Conservation (phyloP, 2,113 vertebrate species). For the Erythrocebus patas region DNA sequence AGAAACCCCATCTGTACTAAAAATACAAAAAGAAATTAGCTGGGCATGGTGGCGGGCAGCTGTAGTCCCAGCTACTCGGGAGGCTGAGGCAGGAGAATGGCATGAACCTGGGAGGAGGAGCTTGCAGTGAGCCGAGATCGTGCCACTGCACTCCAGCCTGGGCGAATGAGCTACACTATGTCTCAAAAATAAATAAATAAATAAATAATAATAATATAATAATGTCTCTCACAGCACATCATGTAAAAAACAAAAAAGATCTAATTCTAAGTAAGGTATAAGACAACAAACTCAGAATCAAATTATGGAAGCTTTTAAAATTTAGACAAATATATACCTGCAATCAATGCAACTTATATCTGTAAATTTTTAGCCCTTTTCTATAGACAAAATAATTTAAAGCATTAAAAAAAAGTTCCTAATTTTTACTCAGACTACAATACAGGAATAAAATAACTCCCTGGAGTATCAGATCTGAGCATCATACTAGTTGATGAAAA, state of each 20-base stretch:
- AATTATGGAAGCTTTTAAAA: not conserved
- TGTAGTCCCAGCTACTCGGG: too few species aligned
- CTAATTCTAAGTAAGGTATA: not conserved
- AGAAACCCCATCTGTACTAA: too few species aligned
- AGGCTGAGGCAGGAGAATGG: too few species aligned
- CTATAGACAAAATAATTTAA: not conserved
- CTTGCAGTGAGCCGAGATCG: too few species aligned
- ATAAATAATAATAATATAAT: too few species aligned
- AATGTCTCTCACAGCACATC: not conserved
- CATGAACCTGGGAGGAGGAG: too few species aligned
- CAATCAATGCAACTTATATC: not conserved
- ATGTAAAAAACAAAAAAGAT: not conserved
- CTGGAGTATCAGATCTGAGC: conserved; percentile 70
- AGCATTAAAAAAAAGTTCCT: conserved; percentile 6
- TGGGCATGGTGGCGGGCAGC: too few species aligned
- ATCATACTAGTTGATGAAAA: conserved; percentile 68
- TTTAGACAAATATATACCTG: not conserved
- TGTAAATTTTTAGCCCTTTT: not conserved
- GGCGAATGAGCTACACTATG: too few species aligned
- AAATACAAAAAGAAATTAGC: too few species aligned
- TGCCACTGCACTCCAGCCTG: too few species aligned
- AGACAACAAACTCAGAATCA: not conserved
- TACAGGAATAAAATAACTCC: conserved; percentile 57
- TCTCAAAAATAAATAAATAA: too few species aligned
- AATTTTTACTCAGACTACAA: not conserved